Conservation (phyloP, 1,140 invertebrate genomes). For the Augochlora pura region DNA sequence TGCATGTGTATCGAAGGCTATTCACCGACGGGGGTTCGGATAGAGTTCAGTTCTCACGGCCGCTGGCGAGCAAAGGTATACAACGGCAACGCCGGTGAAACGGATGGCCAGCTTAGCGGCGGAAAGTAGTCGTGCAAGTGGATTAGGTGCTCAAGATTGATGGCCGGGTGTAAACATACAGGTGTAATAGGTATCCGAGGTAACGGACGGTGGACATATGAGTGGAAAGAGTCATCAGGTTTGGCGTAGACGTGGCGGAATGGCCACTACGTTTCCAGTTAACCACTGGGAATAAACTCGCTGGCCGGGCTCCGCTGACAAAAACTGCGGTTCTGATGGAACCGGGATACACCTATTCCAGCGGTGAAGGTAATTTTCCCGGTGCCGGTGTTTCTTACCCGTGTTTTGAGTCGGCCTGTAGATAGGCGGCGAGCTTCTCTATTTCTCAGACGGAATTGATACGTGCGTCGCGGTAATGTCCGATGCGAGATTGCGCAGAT, state of each 20-base stretch:
- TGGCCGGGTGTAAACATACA: conserved; percentile 3
- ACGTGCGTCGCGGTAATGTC: too few relatives aligned
- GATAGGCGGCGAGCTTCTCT: too few relatives aligned
- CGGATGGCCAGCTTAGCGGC: not conserved
- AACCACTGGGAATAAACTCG: not conserved
- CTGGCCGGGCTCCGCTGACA: not conserved
- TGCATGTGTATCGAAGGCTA: too few relatives aligned
- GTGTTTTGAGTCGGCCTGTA: too few relatives aligned
- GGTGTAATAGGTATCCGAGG: not conserved
- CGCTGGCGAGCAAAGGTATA: too few relatives aligned
- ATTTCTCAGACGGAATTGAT: too few relatives aligned
- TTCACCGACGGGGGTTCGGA: too few relatives aligned
- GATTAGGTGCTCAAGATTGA: conserved; percentile 12
- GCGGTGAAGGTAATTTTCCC: not conserved
- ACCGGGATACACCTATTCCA: not conserved
- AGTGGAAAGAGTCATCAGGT: conserved; percentile 5
- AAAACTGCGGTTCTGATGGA: not conserved
- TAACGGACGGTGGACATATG: not conserved
- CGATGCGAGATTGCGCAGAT: too few relatives aligned
- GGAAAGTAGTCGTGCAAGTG: conserved; percentile 11
- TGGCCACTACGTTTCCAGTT: not conserved
- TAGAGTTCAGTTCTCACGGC: not conserved
- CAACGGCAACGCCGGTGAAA: not conserved
- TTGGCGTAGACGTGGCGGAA: not conserved
- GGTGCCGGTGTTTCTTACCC: too few relatives aligned